These are phyloP conservation scores for Micronycteris hirsuta DNA, from an alignment of 2,113 vertebrate species.

Conservation along the genomic window DNA sequence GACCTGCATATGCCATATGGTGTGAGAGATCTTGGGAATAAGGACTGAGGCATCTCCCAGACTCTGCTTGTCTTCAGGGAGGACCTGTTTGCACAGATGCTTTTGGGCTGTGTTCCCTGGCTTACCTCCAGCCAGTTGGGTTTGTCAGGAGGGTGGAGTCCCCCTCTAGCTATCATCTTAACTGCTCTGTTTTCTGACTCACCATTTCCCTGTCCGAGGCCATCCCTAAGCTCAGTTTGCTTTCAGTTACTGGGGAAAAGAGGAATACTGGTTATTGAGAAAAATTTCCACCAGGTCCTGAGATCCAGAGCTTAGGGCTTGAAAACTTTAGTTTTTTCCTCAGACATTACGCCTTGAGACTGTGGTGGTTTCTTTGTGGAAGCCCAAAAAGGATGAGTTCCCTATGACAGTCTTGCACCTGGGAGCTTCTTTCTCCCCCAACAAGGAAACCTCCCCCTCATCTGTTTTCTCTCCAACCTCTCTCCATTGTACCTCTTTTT, in stretches of 20 bases:
- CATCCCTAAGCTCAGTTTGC: constrained; percentile 21
- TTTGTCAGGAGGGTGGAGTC: constrained; percentile 46
- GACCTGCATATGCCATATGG: constrained; percentile 43
- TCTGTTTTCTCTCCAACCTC: background rate
- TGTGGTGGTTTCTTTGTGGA: background rate
- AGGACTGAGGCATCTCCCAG: constrained; percentile 33
- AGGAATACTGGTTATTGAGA: background rate
- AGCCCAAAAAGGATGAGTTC: background rate
- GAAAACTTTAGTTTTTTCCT: background rate
- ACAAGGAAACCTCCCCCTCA: background rate
- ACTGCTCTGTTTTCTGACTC: constrained; percentile 39
- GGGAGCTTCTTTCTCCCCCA: background rate
- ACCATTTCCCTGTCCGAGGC: background rate
- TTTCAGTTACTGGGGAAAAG: background rate
- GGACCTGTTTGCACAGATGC: constrained; percentile 62
- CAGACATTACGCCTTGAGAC: background rate
- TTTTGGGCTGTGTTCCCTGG: constrained; percentile 15
- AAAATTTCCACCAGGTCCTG: background rate
- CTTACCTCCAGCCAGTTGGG: background rate
- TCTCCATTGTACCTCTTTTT: background rate
- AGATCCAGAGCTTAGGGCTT: background rate
- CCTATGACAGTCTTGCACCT: background rate
- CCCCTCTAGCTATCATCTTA: background rate
- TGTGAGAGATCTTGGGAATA: constrained; percentile 45
- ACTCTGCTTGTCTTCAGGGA: constrained; percentile 53